phyloP scores from a whole-genome alignment of 2,113 vertebrate species.

The Galemys pyrenaicus region DNA sequence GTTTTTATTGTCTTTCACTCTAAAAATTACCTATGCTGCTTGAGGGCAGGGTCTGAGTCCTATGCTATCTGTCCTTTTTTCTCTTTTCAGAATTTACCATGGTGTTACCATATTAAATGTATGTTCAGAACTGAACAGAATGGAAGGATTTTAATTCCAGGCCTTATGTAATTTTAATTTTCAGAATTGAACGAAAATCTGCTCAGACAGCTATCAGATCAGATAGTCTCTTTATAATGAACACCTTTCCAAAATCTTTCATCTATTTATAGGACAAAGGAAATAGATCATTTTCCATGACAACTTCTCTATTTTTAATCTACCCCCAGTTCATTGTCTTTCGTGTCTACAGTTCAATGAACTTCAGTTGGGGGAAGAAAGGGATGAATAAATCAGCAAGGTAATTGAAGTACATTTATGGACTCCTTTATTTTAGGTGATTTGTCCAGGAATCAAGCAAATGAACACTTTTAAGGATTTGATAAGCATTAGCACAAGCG shows the following conservation, averaged over 20 bases:
- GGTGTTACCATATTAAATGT: not conserved
- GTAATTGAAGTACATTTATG: constrained; percentile 43
- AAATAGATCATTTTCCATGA: constrained; percentile 56
- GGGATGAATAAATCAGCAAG: constrained; percentile 45
- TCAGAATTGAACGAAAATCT: constrained; percentile 67
- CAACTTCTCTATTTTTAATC: constrained; percentile 61
- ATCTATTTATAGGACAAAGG: constrained; percentile 58
- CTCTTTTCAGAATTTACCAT: constrained; percentile 1
- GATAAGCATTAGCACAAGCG: constrained; percentile 44
- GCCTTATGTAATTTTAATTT: constrained; percentile 58
- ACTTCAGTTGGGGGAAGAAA: not conserved
- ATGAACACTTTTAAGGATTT: constrained; percentile 50
- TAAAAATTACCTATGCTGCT: not conserved
- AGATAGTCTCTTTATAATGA: constrained; percentile 57
- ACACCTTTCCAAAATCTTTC: constrained; percentile 31
- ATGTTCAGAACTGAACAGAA: constrained; percentile 12
- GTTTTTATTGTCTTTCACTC: not conserved
- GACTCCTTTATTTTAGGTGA: constrained; percentile 39
- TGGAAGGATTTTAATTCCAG: constrained; percentile 37
- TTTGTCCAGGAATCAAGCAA: constrained; percentile 61
- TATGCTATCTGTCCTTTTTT: not conserved
- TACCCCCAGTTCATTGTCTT: constrained; percentile 43
- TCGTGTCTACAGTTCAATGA: constrained; percentile 53
- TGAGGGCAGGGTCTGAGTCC: not conserved
- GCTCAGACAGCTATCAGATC: constrained; percentile 49